Conservation (phyloP, 2,888 invertebrate genomes). For the Caenorhabditis sp. region DNA sequence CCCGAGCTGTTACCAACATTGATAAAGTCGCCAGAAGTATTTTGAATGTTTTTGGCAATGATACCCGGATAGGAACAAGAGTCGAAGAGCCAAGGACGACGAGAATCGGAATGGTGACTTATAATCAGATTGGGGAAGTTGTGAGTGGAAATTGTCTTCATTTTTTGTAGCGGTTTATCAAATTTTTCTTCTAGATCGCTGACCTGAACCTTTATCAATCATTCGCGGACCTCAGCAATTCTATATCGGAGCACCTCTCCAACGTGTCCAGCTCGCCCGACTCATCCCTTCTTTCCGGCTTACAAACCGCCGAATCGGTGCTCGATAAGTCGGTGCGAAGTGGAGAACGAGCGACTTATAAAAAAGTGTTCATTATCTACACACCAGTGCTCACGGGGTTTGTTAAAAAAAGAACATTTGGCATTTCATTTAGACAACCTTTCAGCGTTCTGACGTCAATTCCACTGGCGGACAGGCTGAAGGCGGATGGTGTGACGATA, state of each 20-base stretch:
- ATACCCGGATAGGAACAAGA: constrained; percentile 28
- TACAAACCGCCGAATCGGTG: constrained; percentile 14
- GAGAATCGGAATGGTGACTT: constrained; percentile 14
- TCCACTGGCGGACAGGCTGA: constrained; percentile 10
- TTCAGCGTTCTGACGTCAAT: constrained; percentile 9
- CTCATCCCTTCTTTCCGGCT: constrained; percentile 8
- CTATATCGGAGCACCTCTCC: neutral
- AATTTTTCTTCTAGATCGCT: neutral
- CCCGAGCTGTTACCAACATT: constrained; percentile 5
- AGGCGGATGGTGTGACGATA: constrained; percentile 20
- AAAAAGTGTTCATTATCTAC: constrained; percentile 23
- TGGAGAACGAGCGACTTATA: constrained; percentile 9
- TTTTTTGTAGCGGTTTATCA: neutral
- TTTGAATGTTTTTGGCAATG: constrained; percentile 1
- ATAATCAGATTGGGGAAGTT: constrained; percentile 8
- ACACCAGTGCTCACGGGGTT: neutral
- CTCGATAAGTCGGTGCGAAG: constrained; percentile 10
- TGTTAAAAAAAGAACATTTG: neutral
- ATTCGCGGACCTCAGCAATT: neutral
- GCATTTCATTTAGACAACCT: too few relatives aligned
- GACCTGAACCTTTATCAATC: constrained; percentile 13
- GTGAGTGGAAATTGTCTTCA: constrained; percentile 13
- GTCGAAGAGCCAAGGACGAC: constrained; percentile 4
- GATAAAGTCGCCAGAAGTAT: constrained; percentile 5
- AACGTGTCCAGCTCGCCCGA: constrained; percentile 1